Percentiles rank a stretch among this genome's conserved stretches.
phyloP scores from a whole-genome alignment of 1,140 invertebrate species.

The Eumaeus atala region DNA sequence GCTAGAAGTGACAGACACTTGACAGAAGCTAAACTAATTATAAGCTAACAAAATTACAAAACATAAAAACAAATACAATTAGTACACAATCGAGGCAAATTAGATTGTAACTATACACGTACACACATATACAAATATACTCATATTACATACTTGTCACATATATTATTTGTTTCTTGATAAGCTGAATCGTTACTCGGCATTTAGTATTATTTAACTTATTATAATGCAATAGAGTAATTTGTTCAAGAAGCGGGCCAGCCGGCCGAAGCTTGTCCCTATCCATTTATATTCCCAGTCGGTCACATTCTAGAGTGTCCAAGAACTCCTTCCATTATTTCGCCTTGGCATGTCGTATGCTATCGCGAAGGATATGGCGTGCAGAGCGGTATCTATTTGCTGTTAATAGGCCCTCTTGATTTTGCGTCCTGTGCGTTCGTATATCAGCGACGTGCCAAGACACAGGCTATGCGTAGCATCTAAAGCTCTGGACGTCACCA shows the following conservation, averaged over 20 bases:
- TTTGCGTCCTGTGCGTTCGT: background rate
- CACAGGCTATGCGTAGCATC: background rate
- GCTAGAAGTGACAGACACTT: too few relatives aligned
- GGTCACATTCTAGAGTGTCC: background rate
- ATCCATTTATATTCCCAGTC: constrained; percentile 2
- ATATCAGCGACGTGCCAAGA: background rate
- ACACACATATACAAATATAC: too few relatives aligned
- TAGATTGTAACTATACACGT: too few relatives aligned
- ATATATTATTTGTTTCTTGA: too few relatives aligned
- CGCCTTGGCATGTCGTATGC: background rate
- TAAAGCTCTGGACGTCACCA: constrained; percentile 5
- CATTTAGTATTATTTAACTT: too few relatives aligned
- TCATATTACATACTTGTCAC: too few relatives aligned
- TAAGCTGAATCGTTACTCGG: too few relatives aligned
- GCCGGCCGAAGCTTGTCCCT: background rate
- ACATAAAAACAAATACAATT: too few relatives aligned
- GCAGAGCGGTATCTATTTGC: background rate
- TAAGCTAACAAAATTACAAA: too few relatives aligned
- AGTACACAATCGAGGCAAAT: too few relatives aligned
- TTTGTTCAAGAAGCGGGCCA: constrained; percentile 6
- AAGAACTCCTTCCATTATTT: background rate
- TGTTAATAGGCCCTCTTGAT: background rate
- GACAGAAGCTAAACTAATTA: too few relatives aligned
- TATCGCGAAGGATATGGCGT: background rate
- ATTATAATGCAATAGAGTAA: background rate